Base-by-base conservation (phyloP, 2,113 vertebrate genomes). In the Chelonoidis abingdonii region DNA sequence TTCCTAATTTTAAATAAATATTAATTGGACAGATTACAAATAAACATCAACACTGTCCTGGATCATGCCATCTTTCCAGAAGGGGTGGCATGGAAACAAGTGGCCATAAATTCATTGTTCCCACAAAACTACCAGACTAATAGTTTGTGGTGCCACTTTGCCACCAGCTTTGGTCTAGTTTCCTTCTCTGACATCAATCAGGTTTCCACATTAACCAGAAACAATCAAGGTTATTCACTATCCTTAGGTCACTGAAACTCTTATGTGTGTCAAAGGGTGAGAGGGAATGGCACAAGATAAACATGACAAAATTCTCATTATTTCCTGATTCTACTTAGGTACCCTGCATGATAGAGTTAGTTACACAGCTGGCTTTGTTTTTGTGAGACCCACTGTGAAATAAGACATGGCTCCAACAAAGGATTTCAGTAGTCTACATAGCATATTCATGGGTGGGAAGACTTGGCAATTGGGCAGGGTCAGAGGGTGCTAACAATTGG, bases 71-170 rank as follows among this genome's bases (percentile, higher is more conserved):
- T 11, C 89, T 96, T 52, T 86, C n/a, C 5, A n/a, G 50, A 27
- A 76, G 12, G 93, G 92, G 80, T 86, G 78, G 22, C 52, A 88
- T 80, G 49, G 76, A 93, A 95, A 86, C 12, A 92, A 75, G 24
- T 5, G 10, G 83, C 84, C 47, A 50, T 50, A 4, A 57, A 17
- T 12, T 91, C 0, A 59, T 57, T 93, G 88, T 10, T 8, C 75
- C 41, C 11, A 57, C 3, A 88, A 25, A 90, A 72, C 49, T 69
- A 50, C 8, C n/a, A 80, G 44, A 13, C 87, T 1, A 86, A 86
- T 78, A 75, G 52, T 54, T 47, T 22, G 5, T 24, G 38, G 38
- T 44, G n/a, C 38, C 10, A 75, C n/a, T 75, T 41, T 24, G 19
- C 72, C 41, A 76, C 72, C 72, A 4, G 5, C 80, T 65, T 80